These are phyloP conservation scores for Centropristis striata DNA, from an alignment of 2,113 vertebrate genomes.

Conservation along the genomic window DNA sequence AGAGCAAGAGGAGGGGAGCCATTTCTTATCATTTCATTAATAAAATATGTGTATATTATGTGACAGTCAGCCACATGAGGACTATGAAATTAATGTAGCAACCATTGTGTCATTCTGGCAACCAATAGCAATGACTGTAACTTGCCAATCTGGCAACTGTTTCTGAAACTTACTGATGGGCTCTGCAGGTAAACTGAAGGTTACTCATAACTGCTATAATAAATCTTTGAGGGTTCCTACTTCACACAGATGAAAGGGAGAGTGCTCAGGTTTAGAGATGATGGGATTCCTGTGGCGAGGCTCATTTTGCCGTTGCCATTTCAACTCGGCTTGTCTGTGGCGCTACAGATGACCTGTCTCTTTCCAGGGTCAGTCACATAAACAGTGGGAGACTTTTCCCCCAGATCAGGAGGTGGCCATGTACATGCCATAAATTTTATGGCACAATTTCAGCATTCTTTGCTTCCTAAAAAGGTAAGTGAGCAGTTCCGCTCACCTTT, in stretches of 20 bases:
- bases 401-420: conserved; percentile 16
- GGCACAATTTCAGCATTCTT: conserved; percentile 21
- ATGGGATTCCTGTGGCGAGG: conserved; percentile 48
- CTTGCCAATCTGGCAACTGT: conserved; percentile 6
- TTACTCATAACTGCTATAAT: conserved; percentile 62
- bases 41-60: background rate
- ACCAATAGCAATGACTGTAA: conserved; percentile 3
- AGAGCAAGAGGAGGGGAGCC: background rate
- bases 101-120: background rate
- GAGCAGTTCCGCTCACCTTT: background rate
- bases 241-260: conserved; percentile 39
- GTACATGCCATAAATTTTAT: conserved; percentile 47
- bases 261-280: conserved; percentile 54
- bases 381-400: conserved; percentile 47
- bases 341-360: conserved; percentile 57
- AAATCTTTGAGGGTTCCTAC: conserved; percentile 55
- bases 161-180: conserved; percentile 31
- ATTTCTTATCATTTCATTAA: background rate
- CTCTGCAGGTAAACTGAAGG: conserved; percentile 59
- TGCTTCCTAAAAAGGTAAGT: conserved; percentile 11
- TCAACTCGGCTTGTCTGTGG: conserved; percentile 38
- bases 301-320: conserved; percentile 53
- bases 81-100: background rate
- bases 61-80: too few relatives aligned
- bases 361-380: conserved; percentile 63